These are phyloP conservation scores for Oryzaephilus surinamensis DNA, from an alignment of 1,140 invertebrate genomes.

Conservation along the genomic window DNA sequence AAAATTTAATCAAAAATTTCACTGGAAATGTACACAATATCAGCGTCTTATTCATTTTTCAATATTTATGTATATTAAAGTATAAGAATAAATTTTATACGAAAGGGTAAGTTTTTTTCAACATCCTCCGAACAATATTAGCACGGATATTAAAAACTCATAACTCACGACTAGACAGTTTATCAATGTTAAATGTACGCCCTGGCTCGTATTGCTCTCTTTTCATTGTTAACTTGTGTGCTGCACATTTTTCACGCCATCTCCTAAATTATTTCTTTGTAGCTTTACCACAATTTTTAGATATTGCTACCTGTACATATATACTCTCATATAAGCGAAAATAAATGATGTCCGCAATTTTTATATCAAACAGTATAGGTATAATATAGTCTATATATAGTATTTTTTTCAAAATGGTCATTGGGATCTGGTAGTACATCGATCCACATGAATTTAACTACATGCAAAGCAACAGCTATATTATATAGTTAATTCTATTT, in stretches of 20 bases:
- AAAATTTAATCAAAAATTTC: not conserved
- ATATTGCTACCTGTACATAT: no score
- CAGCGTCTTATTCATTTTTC: not conserved
- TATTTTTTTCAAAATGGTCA: no score
- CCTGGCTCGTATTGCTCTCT: slow-evolving; percentile 7
- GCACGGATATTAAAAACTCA: slow-evolving; percentile 19
- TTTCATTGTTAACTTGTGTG: slow-evolving; percentile 16
- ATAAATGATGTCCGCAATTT: no score
- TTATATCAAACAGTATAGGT: no score
- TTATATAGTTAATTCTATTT: no score
- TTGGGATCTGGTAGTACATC: no score
- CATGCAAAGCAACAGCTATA: no score
- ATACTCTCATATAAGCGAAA: no score
- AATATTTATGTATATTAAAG: not conserved
- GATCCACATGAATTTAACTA: no score
- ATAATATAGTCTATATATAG: no score
- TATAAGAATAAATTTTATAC: no score
- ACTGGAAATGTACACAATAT: not conserved
- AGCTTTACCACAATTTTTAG: no score
- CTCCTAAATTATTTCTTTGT: slow-evolving; percentile 19
- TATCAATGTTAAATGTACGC: slow-evolving; percentile 17
- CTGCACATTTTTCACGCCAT: slow-evolving; percentile 14
- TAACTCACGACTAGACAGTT: slow-evolving; percentile 17
- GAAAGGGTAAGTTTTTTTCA: slow-evolving; percentile 1
- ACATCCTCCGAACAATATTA: slow-evolving; percentile 9